Evolutionary conservation across 2,888 invertebrate genomes (phyloP), one percentile per base, ranked within the genome.

Genomic region (Crocallis elinguaria): DNA sequence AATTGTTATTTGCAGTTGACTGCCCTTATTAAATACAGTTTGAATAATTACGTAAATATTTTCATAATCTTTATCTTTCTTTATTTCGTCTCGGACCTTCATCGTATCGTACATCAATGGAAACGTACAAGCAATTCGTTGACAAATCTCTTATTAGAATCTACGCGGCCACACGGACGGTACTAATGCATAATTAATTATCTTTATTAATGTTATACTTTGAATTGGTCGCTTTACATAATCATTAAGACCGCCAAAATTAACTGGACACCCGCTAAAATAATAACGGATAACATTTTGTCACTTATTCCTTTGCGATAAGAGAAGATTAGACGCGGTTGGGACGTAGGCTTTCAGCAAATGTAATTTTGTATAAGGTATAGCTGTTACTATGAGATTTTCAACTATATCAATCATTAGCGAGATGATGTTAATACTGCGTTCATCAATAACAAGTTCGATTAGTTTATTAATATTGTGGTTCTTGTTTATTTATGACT

Each of bases 71-170:
- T 9, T 1, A 25, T 1, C 6, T 8, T 1, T 5, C 23, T 6
- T 23, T 7, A n/a, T 11, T n/a, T 27, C 29, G 11, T 21, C 4
- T 1, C 1, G 2, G 5, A 1, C n/a, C n/a, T 21, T 11, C 0
- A 19, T 21, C 19, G 19, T 35, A 23, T 44, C 35, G 30, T 43
- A 8, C 0, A 13, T 12, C 65, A 76, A 75, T 78, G 88, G 76
- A 77, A 60, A 80, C 79, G 36, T 41, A 36, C 63, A 12, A 42
- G 30, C 51, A 69, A 73, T 84, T 82, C 75, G 80, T 82, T 85
- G 87, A 87, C 88, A 88, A 87, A 85, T 84, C 82, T 84, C 79
- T 79, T 82, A 81, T 82, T 84, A 84, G 77, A 64, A 75, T 78
- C 66, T 63, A 64, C 56, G 58, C 66, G 77, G 78, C 86, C 88